Percentiles rank a stretch among this genome's conserved stretches.
These are phyloP conservation scores for Drosophila ogumai DNA, from an alignment of 1,140 invertebrate genomes.

Conservation along the genomic window DNA sequence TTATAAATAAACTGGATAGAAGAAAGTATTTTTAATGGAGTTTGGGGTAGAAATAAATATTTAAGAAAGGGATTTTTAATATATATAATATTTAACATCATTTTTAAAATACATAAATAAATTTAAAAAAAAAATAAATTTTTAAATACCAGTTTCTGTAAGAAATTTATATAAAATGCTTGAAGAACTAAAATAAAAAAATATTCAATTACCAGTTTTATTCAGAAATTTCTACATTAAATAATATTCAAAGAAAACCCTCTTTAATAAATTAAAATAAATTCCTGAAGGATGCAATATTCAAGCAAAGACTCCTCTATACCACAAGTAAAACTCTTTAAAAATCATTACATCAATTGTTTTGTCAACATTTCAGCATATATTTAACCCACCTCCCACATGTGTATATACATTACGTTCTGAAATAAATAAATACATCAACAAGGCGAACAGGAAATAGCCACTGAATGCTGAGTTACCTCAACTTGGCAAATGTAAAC, in stretches of 20 bases:
- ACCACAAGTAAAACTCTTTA: background rate
- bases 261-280: background rate
- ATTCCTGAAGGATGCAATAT: background rate
- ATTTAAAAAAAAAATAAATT: too few relatives aligned
- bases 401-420: background rate
- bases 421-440: conserved; percentile 6
- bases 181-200: background rate
- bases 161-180: too few relatives aligned
- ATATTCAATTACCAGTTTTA: too few relatives aligned
- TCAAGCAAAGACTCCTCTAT: background rate
- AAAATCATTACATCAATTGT: conserved; percentile 10
- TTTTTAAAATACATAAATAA: too few relatives aligned
- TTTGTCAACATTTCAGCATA: background rate
- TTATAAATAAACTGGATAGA: background rate
- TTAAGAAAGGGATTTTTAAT: too few relatives aligned
- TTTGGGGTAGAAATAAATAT: background rate
- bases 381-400: background rate
- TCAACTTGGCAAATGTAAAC: conserved; percentile 15
- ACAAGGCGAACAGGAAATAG: background rate
- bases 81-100: too few relatives aligned
- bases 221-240: too few relatives aligned
- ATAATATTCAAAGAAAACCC: background rate
- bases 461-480: conserved; percentile 1
- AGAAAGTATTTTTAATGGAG: background rate
- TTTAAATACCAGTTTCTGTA: too few relatives aligned